A percentile compares a stretch with the other conserved stretches of the same genome.
Conservation (phyloP, 1,140 invertebrate species). For the Pseudomyrmex gracilis region DNA sequence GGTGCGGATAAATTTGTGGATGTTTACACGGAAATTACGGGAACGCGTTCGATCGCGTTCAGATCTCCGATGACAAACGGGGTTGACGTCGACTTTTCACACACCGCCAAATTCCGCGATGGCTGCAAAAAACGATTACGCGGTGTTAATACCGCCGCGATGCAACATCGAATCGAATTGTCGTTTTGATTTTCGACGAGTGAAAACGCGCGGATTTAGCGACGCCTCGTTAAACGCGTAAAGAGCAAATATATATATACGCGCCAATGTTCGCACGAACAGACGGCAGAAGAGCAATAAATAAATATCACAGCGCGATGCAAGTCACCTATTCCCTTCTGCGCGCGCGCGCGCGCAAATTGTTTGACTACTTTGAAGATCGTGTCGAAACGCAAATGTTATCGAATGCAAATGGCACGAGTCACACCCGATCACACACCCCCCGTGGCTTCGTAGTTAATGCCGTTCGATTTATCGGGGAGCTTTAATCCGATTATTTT, state of each 20-base stretch:
- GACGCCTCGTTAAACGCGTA: constrained; percentile 28
- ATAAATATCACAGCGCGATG: constrained; percentile 6
- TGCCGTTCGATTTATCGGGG: constrained; percentile 74
- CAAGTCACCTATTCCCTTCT: not conserved
- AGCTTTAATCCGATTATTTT: constrained; percentile 76
- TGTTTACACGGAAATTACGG: constrained; percentile 77
- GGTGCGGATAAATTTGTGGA: constrained; percentile 70
- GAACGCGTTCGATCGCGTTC: constrained; percentile 55
- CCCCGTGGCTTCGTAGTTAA: constrained; percentile 55
- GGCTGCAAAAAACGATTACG: constrained; percentile 49
- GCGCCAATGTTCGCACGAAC: not conserved
- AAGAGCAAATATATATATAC: constrained; percentile 25
- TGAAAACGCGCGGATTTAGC: constrained; percentile 11
- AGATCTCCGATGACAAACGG: constrained; percentile 67
- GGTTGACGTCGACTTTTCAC: constrained; percentile 25
- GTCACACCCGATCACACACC: constrained; percentile 29
- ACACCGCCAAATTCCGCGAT: constrained; percentile 27
- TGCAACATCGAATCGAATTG: constrained; percentile 44
- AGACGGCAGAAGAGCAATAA: constrained; percentile 2
- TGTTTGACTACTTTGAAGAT: constrained; percentile 18
- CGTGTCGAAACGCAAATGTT: constrained; percentile 1
- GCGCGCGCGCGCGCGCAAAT: not conserved
- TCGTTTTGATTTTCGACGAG: constrained; percentile 12
- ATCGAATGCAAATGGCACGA: constrained; percentile 37
- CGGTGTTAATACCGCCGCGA: constrained; percentile 5